These are phyloP conservation scores for Phallusia fumigata DNA, from an alignment of 23 tunicate species.

Conservation along the genomic window DNA sequence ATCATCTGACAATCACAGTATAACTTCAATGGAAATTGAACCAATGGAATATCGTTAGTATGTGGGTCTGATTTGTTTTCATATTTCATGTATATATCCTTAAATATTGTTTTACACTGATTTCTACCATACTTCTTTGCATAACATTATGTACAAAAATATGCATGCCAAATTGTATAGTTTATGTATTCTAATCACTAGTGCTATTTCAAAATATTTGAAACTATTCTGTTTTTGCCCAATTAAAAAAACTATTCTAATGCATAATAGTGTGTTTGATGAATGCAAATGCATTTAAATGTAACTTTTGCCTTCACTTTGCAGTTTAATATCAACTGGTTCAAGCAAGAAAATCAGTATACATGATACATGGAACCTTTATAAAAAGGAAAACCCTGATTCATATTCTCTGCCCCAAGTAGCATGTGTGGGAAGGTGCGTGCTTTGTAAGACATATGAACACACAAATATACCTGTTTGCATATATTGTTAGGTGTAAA, in stretches of 20 bases:
- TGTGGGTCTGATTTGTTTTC: slow-evolving; percentile 14
- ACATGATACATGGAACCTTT: slow-evolving; percentile 59
- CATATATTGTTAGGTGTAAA: background rate
- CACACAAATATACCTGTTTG: background rate
- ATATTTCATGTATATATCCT: no score
- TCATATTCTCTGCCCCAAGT: slow-evolving; percentile 13
- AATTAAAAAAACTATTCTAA: no score
- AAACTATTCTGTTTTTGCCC: no score
- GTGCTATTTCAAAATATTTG: no score
- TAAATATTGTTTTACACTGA: no score
- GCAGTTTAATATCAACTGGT: slow-evolving; percentile 51
- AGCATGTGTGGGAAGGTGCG: slow-evolving; percentile 51
- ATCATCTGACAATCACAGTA: background rate
- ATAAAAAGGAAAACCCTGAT: background rate
- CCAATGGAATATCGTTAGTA: slow-evolving; percentile 34
- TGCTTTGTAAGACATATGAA: background rate
- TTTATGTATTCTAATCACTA: no score
- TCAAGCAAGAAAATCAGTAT: slow-evolving; percentile 45
- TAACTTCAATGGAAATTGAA: slow-evolving; percentile 39
- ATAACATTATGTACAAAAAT: no score
- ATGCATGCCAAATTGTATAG: no score
- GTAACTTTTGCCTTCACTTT: no score
- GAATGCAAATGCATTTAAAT: no score
- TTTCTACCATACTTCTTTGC: no score
- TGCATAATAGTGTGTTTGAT: no score